phyloP scores from a whole-genome alignment of 92 coral and sea anemone genomes.

The Zoanthus sansibaricus region DNA sequence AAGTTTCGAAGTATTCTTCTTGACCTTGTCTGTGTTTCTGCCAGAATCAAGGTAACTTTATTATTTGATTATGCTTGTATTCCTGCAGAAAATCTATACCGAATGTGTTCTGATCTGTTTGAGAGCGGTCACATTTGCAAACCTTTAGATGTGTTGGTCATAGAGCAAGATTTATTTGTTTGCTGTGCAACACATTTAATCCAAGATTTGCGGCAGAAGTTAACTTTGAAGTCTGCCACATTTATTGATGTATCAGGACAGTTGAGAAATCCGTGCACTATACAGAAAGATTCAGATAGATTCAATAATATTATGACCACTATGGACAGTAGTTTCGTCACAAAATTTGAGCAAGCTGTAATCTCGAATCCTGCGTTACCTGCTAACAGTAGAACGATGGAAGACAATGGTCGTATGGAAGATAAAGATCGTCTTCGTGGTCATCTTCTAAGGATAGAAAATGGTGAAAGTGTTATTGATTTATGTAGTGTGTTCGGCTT shows the following conservation, averaged over 20 bases:
- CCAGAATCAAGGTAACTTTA: neutral
- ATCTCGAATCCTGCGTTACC: neutral
- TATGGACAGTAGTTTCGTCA: neutral
- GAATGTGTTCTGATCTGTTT: constrained; percentile 43
- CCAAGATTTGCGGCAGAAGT: constrained; percentile 2
- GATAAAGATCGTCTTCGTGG: neutral
- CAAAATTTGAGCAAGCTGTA: neutral
- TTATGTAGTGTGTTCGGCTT: constrained; percentile 38
- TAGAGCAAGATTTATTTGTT: constrained; percentile 28
- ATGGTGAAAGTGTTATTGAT: neutral
- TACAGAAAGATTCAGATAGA: neutral
- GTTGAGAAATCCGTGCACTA: constrained; percentile 11
- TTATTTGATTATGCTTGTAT: constrained; percentile 31
- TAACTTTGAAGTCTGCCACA: neutral
- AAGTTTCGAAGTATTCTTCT: constrained; percentile 27
- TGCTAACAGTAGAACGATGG: neutral
- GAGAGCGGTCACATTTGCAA: constrained; percentile 8
- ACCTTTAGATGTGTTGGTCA: constrained; percentile 23
- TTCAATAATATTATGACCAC: neutral
- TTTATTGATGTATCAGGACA: constrained; percentile 44
- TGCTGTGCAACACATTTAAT: constrained; percentile 10
- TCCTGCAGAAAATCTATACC: constrained; percentile 19
- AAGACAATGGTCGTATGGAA: neutral
- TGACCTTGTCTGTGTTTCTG: constrained; percentile 34
- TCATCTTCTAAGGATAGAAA: neutral